Evolutionary conservation across 2,888 invertebrate species (phyloP).

Genomic region (Drosophila robusta): DNA sequence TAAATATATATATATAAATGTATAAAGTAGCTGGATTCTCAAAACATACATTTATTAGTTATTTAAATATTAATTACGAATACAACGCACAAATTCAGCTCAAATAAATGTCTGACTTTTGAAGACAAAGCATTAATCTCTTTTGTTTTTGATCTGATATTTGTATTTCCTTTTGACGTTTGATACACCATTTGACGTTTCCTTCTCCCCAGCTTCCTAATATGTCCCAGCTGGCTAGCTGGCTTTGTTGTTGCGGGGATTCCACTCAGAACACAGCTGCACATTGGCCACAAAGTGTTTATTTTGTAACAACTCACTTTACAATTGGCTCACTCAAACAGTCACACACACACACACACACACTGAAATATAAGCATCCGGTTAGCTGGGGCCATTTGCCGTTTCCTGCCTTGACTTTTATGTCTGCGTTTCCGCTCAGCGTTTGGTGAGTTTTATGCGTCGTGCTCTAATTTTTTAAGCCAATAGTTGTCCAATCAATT

Average conservation of each 20-base stretch:
- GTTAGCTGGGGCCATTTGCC: conserved; percentile 36
- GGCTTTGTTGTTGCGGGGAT: not conserved
- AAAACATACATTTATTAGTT: too few species aligned
- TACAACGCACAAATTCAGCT: too few species aligned
- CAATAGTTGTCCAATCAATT: conserved; percentile 79
- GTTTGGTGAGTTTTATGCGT: conserved; percentile 64
- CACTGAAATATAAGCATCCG: conserved; percentile 29
- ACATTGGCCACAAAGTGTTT: conserved; percentile 59
- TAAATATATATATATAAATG: too few species aligned
- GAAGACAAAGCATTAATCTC: too few species aligned
- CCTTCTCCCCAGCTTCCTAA: not conserved
- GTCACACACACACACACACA: not conserved
- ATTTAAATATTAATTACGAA: too few species aligned
- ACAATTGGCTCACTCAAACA: conserved; percentile 10
- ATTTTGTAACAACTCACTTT: conserved; percentile 63
- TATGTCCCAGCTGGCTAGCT: conserved; percentile 2
- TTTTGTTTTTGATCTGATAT: too few species aligned
- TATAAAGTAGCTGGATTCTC: too few species aligned
- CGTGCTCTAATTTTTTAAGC: conserved; percentile 72
- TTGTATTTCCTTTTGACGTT: not conserved
- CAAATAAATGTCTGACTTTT: too few species aligned
- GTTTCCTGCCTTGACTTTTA: conserved; percentile 63
- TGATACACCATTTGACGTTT: not conserved
- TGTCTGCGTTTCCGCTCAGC: conserved; percentile 53
- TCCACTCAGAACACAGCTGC: conserved; percentile 8